phyloP scores from a whole-genome alignment of 1,140 invertebrate genomes.

The Ceratina calcarata region DNA sequence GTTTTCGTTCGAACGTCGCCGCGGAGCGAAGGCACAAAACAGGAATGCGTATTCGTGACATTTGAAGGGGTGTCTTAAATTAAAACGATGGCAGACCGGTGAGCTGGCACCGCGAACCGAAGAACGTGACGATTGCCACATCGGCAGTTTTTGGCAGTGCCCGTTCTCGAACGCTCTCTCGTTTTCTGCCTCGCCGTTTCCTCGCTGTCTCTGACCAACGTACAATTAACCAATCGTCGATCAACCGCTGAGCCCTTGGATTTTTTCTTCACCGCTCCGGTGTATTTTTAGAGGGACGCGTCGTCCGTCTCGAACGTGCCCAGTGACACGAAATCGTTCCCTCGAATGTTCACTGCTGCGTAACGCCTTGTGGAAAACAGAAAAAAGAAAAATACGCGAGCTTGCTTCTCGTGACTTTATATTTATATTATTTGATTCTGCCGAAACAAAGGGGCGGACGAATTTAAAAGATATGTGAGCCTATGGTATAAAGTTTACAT shows the following conservation, averaged over 20 bases:
- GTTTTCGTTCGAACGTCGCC: conserved; percentile 64
- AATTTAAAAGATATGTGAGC: no score
- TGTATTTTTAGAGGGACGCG: conserved; percentile 34
- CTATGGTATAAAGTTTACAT: no score
- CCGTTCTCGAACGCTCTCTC: conserved; percentile 24
- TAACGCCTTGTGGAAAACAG: not conserved
- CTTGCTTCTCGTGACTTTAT: conserved; percentile 4
- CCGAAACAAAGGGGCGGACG: not conserved
- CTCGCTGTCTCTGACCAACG: conserved; percentile 19
- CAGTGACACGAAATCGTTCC: conserved; percentile 11
- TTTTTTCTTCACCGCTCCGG: not conserved
- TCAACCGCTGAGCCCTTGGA: not conserved
- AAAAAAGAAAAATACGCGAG: not conserved
- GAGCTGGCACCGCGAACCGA: conserved; percentile 66
- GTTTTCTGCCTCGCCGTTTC: not conserved
- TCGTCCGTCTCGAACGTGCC: not conserved
- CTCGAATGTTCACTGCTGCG: conserved; percentile 8
- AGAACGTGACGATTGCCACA: conserved; percentile 73
- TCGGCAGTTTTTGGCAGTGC: conserved; percentile 71
- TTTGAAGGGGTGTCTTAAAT: conserved; percentile 77
- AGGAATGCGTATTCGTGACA: conserved; percentile 76
- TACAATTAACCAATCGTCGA: conserved; percentile 41
- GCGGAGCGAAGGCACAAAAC: conserved; percentile 61
- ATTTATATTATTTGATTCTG: not conserved
- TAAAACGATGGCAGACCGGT: conserved; percentile 68